Evolutionary conservation across 2,113 vertebrate genomes (phyloP).

Genomic region (Globicephala melas): DNA sequence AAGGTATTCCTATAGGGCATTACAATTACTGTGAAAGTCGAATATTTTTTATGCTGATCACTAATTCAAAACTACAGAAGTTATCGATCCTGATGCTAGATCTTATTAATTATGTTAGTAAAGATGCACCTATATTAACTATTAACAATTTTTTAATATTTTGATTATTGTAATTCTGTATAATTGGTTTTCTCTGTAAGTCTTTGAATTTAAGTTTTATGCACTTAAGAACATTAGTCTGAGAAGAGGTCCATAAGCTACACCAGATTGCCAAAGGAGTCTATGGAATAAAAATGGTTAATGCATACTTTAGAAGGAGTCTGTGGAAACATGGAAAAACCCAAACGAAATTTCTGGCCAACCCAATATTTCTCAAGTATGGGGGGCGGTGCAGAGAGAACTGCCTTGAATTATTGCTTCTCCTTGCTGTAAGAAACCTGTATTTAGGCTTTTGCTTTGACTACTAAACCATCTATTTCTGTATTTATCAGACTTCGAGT

Average conservation of each 20-base stretch:
- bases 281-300: background rate
- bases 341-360: no score
- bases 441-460: constrained; percentile 34
- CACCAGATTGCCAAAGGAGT: background rate
- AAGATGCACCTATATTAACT: background rate
- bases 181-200: background rate
- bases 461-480: constrained; percentile 42
- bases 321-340: background rate
- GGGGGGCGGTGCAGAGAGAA: background rate
- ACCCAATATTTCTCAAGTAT: background rate
- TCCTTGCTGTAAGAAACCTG: background rate
- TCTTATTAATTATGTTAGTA: background rate
- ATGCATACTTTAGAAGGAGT: background rate
- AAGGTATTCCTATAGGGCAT: background rate
- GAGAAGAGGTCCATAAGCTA: background rate
- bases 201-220: background rate
- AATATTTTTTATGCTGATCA: background rate
- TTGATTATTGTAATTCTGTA: background rate
- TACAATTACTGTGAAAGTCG: background rate
- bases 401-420: background rate
- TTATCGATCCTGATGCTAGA: background rate
- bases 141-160: background rate
- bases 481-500: constrained; percentile 58
- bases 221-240: constrained; percentile 5
- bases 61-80: background rate